Evolutionary conservation across 2,797 vertebrate species (phyloP), one percentile per base, ranked within the genome.

Genomic region (Thaleichthys pacificus): DNA sequence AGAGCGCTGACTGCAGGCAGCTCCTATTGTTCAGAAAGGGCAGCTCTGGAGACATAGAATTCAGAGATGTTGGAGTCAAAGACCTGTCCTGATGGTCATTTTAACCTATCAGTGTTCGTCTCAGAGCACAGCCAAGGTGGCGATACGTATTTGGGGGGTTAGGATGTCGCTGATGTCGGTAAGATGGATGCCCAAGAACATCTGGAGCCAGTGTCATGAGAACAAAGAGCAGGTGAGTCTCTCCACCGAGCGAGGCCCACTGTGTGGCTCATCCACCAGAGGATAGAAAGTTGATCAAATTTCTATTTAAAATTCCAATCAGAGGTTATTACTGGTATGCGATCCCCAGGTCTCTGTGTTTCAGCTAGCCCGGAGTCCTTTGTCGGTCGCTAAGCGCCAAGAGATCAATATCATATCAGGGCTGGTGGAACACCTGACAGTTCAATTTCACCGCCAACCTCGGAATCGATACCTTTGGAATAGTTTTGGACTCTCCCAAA

Each of bases 361-460:
- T 80, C 83, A 89, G 81, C 85, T 83, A 11, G 90, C 88, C 85
- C 84, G 84, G 85, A 84, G 79, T 78, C 62, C 84, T 89, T 84
- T 88, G 87, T 87, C 82, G 80, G 85, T 83, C 75, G 66, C 85
- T 86, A 85, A 86, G 81, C 75, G 68, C 63, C 65, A 68, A 38
- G 74, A 67, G 93, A 96, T 95, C 95, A 79, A 94, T 95, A 95
- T 88, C 91, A 94, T 93, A 95, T 93, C 91, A 95, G 87, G 89
- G 82, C 89, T 84, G 74, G 88, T 77, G 84, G 83, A 92, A 93
- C 91, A 92, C 87, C 91, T 93, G 90, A 93, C 92, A 95, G 89
- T 93, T 96, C 93, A 94, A 95, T 95, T 94, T 94, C 87, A 91
- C 90, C 91, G 86, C 80, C 82, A 85, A 87, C 85, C 83, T 72